Evolutionary conservation across 1,140 invertebrate genomes (phyloP).

Genomic region (Drosophila santomea): DNA sequence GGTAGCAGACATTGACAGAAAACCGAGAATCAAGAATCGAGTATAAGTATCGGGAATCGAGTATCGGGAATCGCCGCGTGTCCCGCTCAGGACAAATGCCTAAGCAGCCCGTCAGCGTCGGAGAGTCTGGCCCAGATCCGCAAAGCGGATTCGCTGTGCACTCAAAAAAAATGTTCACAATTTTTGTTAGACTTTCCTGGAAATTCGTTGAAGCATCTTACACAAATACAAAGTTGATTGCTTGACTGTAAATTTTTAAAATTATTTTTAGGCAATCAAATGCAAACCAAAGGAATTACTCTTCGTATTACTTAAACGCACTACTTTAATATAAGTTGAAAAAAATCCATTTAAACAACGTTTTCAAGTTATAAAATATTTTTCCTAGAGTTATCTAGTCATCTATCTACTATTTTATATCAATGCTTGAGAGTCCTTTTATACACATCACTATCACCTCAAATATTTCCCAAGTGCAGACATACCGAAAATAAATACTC

Average conservation of each 20-base stretch:
- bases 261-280: too few relatives aligned
- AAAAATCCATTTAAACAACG: too few relatives aligned
- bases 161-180: background rate
- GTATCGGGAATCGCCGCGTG: conserved; percentile 44
- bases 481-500: conserved; percentile 36
- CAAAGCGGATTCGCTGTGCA: conserved; percentile 19
- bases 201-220: too few relatives aligned
- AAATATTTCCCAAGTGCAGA: conserved; percentile 12
- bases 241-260: too few relatives aligned
- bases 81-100: conserved; percentile 72
- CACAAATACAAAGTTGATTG: too few relatives aligned
- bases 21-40: background rate
- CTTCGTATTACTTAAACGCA: too few relatives aligned
- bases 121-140: conserved; percentile 65
- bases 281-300: too few relatives aligned
- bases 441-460: background rate
- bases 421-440: too few relatives aligned
- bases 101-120: conserved; percentile 80
- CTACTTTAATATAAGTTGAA: too few relatives aligned
- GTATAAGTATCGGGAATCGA: background rate
- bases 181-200: too few relatives aligned
- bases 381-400: background rate
- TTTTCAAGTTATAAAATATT: background rate
- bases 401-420: background rate
- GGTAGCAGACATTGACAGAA: conserved; percentile 57